Conservation (phyloP, 2,113 vertebrate species). For the Sebastes schlegelii region DNA sequence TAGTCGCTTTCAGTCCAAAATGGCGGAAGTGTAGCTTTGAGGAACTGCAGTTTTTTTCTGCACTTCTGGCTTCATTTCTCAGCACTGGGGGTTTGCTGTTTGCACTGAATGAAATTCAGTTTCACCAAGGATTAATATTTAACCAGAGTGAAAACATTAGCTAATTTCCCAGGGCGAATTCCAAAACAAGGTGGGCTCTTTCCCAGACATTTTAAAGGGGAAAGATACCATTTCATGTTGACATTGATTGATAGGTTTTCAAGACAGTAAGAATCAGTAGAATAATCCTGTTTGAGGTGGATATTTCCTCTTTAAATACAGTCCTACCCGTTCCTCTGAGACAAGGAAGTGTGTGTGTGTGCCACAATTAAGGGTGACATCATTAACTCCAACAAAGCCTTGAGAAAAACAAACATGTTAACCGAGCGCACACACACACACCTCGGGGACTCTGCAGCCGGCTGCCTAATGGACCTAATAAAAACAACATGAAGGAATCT, state of each 20-base stretch:
- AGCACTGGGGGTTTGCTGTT: no score
- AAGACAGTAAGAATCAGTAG: not conserved
- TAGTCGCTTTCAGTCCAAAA: no score
- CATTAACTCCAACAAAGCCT: constrained; percentile 72
- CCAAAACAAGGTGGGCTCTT: not conserved
- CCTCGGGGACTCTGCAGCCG: constrained; percentile 45
- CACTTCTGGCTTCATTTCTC: no score
- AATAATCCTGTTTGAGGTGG: not conserved
- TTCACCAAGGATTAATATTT: constrained; percentile 49
- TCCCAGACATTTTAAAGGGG: constrained; percentile 29
- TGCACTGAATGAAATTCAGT: not conserved
- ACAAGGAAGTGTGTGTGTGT: constrained; percentile 37
- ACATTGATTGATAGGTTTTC: not conserved
- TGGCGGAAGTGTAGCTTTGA: no score
- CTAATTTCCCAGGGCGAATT: constrained; percentile 2
- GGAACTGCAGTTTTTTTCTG: no score
- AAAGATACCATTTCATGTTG: constrained; percentile 4
- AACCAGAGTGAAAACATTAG: constrained; percentile 59
- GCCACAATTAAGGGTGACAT: constrained; percentile 67
- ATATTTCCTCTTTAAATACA: constrained; percentile 12
- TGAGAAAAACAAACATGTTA: constrained; percentile 78
- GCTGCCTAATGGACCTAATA: constrained; percentile 65
- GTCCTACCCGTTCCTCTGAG: constrained; percentile 38
- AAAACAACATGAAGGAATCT: constrained; percentile 60
- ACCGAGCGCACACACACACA: constrained; percentile 46